phyloP scores from a whole-genome alignment of 2,888 invertebrate species.

The Deilephila elpenor region DNA sequence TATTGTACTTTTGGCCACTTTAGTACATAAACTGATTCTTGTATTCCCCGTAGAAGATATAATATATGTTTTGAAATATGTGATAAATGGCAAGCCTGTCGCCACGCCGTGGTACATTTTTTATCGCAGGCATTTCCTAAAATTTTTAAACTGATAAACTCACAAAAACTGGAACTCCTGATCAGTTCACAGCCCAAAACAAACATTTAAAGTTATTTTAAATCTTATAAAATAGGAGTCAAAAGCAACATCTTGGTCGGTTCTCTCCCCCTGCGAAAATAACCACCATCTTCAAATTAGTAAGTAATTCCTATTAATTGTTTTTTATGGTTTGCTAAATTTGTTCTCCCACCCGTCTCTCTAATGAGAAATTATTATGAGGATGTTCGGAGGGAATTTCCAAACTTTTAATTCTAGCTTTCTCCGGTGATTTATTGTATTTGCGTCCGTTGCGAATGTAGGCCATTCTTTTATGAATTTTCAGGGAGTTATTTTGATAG shows the following conservation, averaged over 20 bases:
- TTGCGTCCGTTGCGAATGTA: conserved; percentile 6
- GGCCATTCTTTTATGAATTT: not conserved
- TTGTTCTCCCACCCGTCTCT: conserved; percentile 34
- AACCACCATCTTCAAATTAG: conserved; percentile 43
- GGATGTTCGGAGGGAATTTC: conserved; percentile 50
- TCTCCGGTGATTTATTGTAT: conserved; percentile 32
- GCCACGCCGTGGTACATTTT: too few species aligned
- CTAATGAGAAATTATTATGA: conserved; percentile 57
- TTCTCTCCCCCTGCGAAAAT: conserved; percentile 13
- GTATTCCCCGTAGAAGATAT: too few species aligned
- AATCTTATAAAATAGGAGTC: not conserved
- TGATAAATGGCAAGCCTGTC: too few species aligned
- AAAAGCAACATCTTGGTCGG: not conserved
- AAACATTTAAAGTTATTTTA: too few species aligned
- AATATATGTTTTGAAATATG: too few species aligned
- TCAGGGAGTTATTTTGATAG: not conserved
- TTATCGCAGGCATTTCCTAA: too few species aligned
- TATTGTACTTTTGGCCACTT: too few species aligned
- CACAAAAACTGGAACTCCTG: too few species aligned
- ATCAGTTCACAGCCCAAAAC: too few species aligned
- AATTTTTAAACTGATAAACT: too few species aligned
- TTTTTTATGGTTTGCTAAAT: conserved; percentile 42
- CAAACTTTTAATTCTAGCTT: conserved; percentile 54
- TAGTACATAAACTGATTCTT: too few species aligned
- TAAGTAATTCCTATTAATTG: conserved; percentile 55